phyloP scores from a whole-genome alignment of 2,113 vertebrate species.

The Herpetotheres cachinnans region DNA sequence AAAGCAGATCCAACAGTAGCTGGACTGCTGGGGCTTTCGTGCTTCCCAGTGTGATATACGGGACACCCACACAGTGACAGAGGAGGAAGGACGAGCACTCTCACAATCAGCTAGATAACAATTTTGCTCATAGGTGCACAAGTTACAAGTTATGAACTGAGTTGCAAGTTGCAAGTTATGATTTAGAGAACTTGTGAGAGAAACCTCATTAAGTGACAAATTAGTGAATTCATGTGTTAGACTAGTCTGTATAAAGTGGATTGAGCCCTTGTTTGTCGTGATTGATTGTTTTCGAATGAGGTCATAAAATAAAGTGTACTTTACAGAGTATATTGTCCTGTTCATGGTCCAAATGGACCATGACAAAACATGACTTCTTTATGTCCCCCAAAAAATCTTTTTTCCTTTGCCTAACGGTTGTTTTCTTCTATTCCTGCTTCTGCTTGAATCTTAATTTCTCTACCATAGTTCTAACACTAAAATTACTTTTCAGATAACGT shows the following conservation, averaged over 20 bases:
- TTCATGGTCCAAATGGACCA: not conserved
- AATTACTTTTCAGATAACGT: not conserved
- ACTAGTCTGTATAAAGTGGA: not conserved
- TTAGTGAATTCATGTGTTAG: not conserved
- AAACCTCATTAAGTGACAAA: not conserved
- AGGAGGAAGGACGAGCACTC: not conserved
- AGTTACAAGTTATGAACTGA: not conserved
- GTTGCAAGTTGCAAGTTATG: not conserved
- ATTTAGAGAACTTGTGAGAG: not conserved
- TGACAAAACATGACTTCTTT: not conserved
- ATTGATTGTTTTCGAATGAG: not conserved
- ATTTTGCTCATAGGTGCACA: not conserved
- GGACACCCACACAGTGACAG: too few species aligned
- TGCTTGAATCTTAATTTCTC: not conserved
- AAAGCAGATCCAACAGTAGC: not conserved
- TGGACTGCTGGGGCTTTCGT: not conserved
- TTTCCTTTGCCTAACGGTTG: not conserved
- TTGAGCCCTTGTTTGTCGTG: not conserved
- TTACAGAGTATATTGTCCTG: not conserved
- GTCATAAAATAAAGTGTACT: not conserved
- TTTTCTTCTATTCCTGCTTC: not conserved
- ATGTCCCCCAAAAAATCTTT: not conserved
- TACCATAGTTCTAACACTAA: not conserved
- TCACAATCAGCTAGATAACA: not conserved
- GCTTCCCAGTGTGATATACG: not conserved